Base-by-base conservation (phyloP, 1,140 invertebrate genomes). In the Heliconius hewitsoni region DNA sequence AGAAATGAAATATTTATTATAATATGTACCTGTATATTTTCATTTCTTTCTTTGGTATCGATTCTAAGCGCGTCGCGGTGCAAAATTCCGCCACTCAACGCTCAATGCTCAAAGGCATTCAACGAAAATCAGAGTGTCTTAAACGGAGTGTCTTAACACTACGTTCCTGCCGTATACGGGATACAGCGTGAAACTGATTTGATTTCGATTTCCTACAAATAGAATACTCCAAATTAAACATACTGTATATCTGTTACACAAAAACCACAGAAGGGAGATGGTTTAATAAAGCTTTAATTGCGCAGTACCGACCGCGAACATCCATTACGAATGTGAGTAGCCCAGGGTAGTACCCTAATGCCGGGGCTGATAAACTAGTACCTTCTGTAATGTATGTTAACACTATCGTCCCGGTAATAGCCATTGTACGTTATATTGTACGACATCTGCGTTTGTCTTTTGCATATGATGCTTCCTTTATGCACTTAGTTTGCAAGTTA, bases 321-420 rank as follows among this genome's bases (percentile, higher is more conserved):
- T 82, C 81, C 78, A 27, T 85, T 85, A 84, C 88, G 89, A 87
- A 86, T 88, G 88, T 84, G 74, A 75, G 55, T 57, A 1, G 27
- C 60, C 60, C 60, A 66, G 60, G 60, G 60, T 75, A 50, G 78
- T 79, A 77, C 79, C 78, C 74, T 77, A 30, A 66, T 16, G 74
- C 82, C 80, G 13, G 78, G 71, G 55, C 71, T 72, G 81, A 87
- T 85, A 86, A 83, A 84, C 75, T 77, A 76, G 30, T 70, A 81
- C 80, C 82, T 86, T 84, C 73, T 86, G 87, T 87, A 84, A 85
- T 85, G 84, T 78, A 52, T 88, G 86, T 85, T 80, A 85, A 84
- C 83, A 86, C 79, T 76, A 73, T 77, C 46, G 75, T 78, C 55
- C 52, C 74, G 71, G 55, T 81, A 74, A 81, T 57, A 37, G 75